Evolutionary conservation across 2,113 vertebrate genomes (phyloP).

Genomic region (Ptyas mucosa): DNA sequence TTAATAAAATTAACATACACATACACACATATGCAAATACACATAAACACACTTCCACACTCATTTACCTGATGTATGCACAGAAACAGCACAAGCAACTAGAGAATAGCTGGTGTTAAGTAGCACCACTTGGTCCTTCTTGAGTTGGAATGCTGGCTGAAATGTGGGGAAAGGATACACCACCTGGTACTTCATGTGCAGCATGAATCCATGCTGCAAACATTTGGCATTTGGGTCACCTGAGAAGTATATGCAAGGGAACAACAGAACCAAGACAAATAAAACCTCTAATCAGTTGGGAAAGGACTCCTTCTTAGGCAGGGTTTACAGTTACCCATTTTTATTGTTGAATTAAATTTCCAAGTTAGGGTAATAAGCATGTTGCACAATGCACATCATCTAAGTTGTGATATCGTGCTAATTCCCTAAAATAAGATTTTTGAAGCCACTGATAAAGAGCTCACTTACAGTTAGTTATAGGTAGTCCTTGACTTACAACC

Average conservation of each 20-base stretch:
- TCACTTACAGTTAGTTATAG: background rate
- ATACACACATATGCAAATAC: background rate
- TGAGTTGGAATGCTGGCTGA: conserved; percentile 91
- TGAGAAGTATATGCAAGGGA: background rate
- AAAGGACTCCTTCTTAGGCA: background rate
- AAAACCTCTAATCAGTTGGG: background rate
- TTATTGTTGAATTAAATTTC: background rate
- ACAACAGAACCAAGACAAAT: background rate
- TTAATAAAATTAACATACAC: background rate
- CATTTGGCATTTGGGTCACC: conserved; percentile 73
- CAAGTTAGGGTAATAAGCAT: background rate
- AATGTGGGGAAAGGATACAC: conserved; percentile 93
- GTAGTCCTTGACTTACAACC: background rate
- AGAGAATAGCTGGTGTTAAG: conserved; percentile 92
- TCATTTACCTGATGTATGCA: conserved; percentile 71
- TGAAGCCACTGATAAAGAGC: background rate
- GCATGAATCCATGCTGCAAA: conserved; percentile 84
- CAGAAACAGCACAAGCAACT: conserved; percentile 86
- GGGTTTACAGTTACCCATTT: background rate
- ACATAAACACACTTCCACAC: background rate
- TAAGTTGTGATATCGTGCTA: background rate
- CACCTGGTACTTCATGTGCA: conserved; percentile 91
- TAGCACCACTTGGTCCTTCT: conserved; percentile 90
- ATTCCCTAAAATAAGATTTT: background rate
- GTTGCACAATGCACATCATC: background rate